Conservation (phyloP, 2,113 vertebrate genomes). For the Pelecanoides urinatrix region DNA sequence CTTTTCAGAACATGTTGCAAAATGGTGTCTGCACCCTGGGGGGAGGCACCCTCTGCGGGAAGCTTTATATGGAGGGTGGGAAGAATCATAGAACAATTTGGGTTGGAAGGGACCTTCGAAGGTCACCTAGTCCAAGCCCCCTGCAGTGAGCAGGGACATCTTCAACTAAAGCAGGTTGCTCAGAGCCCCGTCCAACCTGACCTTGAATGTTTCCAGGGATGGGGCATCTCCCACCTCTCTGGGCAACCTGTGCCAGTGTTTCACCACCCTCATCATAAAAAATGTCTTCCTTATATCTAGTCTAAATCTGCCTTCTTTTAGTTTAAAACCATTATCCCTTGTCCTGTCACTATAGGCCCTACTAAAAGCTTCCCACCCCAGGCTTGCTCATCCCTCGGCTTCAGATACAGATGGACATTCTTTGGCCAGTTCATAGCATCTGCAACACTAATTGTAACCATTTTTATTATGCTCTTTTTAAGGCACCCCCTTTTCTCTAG, state of each 20-base stretch:
- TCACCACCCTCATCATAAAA: neutral
- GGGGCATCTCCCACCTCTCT: no score
- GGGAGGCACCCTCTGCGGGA: neutral
- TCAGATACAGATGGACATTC: neutral
- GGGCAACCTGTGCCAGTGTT: neutral
- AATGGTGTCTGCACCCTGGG: neutral
- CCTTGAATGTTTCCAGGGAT: neutral
- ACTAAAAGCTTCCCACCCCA: neutral
- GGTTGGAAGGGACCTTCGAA: neutral
- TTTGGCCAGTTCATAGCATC: neutral
- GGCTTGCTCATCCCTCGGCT: neutral
- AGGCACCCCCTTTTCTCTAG: neutral
- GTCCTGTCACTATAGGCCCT: neutral
- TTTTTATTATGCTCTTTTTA: neutral
- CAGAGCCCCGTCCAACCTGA: neutral
- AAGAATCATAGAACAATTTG: neutral
- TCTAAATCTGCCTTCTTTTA: neutral
- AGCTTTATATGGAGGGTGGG: neutral
- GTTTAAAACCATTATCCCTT: neutral
- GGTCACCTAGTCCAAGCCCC: neutral
- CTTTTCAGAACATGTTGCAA: neutral
- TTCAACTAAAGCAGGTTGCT: neutral
- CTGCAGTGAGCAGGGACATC: neutral
- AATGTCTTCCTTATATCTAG: neutral
- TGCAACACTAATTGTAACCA: neutral